Base-by-base conservation (phyloP, 2,113 vertebrate genomes). In the Istiophorus platypterus region DNA sequence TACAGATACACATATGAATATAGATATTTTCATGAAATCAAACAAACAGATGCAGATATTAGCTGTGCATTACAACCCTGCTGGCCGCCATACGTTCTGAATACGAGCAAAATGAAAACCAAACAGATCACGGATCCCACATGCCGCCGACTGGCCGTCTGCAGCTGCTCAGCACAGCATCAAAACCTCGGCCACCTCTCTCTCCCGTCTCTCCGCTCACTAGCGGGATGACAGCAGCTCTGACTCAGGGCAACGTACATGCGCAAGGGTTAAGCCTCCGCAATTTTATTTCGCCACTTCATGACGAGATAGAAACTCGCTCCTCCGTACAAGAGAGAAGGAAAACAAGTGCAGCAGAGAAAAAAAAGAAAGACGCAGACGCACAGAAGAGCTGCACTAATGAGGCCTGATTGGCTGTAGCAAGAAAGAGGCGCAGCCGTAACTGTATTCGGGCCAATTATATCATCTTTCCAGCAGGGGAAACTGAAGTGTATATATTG, bases 401-500 rank as follows among this genome's bases (percentile, higher is more conserved):
- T 76, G 72, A 85, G 13, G 47, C 49, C 76, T 75, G 72, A 79
- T 76, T 73, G 49, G 51, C 45, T 56, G 17, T 29, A 39, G 74
- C 11, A 24, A 59, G n/a, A 66, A 68, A 63, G 15, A 67, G 65
- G 26, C 69, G 63, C n/a, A n/a, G 49, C 56, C 13, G 37, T 39
- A 78, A 65, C 80, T 68, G 66, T 26, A 74, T 72, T 52, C 0
- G 0, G 62, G 59, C 59, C 63, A 85, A 91, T 88, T 84, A 78
- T 82, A 87, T 75, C 62, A 72, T 78, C 62, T 73, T 65, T 78
- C 47, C 64, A 75, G 69, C 67, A 73, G 61, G 56, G 56, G 57
- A 79, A 86, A 85, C 39, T 73, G 18, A 78, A 80, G 85, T n/a
- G n/a, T 80, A 34, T 80, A 80, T 62, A 79, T 57, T 85, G 76